Conservation (phyloP, 2,797 vertebrate species). For the Smutsia temminckii region DNA sequence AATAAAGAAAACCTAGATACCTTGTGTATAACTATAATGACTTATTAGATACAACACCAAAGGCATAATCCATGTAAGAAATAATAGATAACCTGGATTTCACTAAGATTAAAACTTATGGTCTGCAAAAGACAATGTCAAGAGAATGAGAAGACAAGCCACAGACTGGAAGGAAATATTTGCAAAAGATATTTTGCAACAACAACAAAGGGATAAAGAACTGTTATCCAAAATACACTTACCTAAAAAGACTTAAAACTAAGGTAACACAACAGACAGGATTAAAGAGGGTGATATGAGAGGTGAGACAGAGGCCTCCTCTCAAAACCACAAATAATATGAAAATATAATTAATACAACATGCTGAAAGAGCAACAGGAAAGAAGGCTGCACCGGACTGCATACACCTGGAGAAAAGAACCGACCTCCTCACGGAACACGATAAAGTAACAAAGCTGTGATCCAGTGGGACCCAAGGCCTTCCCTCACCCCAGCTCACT, state of each 20-base stretch:
- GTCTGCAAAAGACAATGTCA: background rate
- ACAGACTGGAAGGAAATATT: background rate
- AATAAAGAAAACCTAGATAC: background rate
- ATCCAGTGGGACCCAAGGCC: too few relatives aligned
- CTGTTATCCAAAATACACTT: background rate
- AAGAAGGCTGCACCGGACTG: too few relatives aligned
- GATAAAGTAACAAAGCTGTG: too few relatives aligned
- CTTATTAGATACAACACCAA: background rate
- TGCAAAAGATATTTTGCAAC: background rate
- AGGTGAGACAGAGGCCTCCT: too few relatives aligned
- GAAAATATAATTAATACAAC: too few relatives aligned
- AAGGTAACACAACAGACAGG: too few relatives aligned
- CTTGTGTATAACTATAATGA: background rate
- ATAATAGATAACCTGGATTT: background rate
- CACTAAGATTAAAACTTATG: background rate
- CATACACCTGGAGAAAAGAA: too few relatives aligned
- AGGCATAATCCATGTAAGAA: background rate
- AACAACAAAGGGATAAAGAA: background rate
- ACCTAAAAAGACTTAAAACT: background rate
- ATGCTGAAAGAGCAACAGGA: too few relatives aligned
- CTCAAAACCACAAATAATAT: too few relatives aligned
- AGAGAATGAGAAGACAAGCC: background rate
- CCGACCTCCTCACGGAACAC: too few relatives aligned
- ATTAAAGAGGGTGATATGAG: too few relatives aligned
- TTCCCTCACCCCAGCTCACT: too few relatives aligned